phyloP scores from a whole-genome alignment of 2,797 vertebrate genomes.

The Paguma larvata region DNA sequence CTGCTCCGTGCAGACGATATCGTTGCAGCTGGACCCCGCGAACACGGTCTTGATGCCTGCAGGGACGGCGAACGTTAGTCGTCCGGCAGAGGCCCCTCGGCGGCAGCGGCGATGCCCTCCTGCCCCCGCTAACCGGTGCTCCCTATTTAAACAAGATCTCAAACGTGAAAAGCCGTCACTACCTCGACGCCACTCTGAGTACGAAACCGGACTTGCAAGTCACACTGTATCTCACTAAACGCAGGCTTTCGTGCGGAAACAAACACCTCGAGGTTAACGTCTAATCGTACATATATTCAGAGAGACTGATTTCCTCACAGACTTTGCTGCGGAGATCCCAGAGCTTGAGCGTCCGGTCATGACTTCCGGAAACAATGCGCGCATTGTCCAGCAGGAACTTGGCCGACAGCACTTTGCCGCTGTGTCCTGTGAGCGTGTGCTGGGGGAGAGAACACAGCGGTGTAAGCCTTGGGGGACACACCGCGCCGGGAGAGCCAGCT shows the following conservation, averaged over 20 bases:
- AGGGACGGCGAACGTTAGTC: slow-evolving; percentile 1
- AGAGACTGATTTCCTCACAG: slow-evolving; percentile 90
- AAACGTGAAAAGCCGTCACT: too few relatives aligned
- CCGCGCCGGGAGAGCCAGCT: too few relatives aligned
- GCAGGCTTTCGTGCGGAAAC: not conserved
- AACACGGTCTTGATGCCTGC: slow-evolving; percentile 99
- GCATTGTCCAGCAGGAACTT: slow-evolving; percentile 98
- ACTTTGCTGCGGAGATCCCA: slow-evolving; percentile 99
- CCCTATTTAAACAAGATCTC: not conserved
- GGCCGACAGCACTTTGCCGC: slow-evolving; percentile 97
- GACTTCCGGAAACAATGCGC: slow-evolving; percentile 97
- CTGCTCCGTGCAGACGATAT: slow-evolving; percentile 98
- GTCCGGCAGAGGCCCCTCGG: not conserved
- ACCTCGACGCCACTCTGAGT: too few relatives aligned
- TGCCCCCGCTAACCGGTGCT: accelerated
- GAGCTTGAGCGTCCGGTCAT: slow-evolving; percentile 98
- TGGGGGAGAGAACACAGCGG: slow-evolving; percentile 81
- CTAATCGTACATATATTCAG: not conserved
- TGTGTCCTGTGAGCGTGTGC: slow-evolving; percentile 99
- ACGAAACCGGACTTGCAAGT: not conserved
- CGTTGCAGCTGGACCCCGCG: slow-evolving; percentile 98
- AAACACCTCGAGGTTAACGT: not conserved
- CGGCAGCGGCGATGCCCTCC: not conserved
- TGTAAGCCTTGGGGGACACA: not conserved
- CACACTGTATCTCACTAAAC: not conserved